Conservation (phyloP, 2,888 invertebrate species). For the Ichneumoninae sp. region DNA sequence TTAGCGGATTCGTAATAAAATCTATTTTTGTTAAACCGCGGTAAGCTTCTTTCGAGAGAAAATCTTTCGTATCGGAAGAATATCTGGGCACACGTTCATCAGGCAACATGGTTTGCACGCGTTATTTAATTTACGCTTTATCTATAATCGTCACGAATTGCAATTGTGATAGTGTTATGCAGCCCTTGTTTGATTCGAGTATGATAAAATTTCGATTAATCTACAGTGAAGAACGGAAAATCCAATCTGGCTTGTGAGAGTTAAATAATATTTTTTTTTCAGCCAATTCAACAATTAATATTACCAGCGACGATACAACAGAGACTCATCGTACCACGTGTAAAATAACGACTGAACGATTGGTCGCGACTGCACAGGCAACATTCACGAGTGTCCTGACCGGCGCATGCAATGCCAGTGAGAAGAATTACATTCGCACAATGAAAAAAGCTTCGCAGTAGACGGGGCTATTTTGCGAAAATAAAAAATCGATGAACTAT, state of each 20-base stretch:
- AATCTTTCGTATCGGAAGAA: slow-evolving; percentile 28
- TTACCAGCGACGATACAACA: slow-evolving; percentile 69
- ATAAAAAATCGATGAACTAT: background rate
- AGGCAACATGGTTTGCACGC: slow-evolving; percentile 30
- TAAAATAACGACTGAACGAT: slow-evolving; percentile 81
- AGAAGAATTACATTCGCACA: slow-evolving; percentile 22
- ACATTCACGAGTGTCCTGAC: slow-evolving; percentile 82
- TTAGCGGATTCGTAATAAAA: slow-evolving; percentile 35
- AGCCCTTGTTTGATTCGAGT: slow-evolving; percentile 42
- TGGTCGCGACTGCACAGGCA: slow-evolving; percentile 83
- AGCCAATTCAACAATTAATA: slow-evolving; percentile 57
- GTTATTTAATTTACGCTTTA: slow-evolving; percentile 29
- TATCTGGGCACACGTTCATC: slow-evolving; percentile 17
- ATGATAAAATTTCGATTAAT: background rate
- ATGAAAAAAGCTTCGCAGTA: background rate
- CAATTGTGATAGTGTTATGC: slow-evolving; percentile 26
- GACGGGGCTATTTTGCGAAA: background rate
- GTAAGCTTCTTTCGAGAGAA: slow-evolving; percentile 27
- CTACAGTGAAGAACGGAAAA: background rate
- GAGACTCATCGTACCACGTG: slow-evolving; percentile 83
- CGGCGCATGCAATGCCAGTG: slow-evolving; percentile 82
- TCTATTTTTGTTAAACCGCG: slow-evolving; percentile 58
- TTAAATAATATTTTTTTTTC: background rate
- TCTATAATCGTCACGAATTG: slow-evolving; percentile 21
- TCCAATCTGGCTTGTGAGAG: background rate